phyloP scores from a whole-genome alignment of 2,888 invertebrate genomes.

The Gasteruption jaculator region DNA sequence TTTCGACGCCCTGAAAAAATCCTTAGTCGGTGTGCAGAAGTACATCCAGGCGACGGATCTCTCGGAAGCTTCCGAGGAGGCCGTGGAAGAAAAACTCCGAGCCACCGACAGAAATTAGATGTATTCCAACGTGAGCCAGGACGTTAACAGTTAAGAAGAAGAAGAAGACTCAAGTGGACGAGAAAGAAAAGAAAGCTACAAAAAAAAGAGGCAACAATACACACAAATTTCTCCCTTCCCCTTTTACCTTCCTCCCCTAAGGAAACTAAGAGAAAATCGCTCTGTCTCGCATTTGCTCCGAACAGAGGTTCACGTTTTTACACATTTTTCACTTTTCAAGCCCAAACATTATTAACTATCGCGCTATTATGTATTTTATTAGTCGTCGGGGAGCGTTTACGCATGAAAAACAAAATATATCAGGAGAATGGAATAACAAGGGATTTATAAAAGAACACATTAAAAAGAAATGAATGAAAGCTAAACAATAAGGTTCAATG shows the following conservation, averaged over 20 bases:
- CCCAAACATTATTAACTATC: constrained; percentile 35
- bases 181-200: constrained; percentile 33
- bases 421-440: constrained; percentile 21
- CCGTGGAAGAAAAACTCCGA: constrained; percentile 90
- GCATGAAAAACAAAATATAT: constrained; percentile 31
- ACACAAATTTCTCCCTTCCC: constrained; percentile 39
- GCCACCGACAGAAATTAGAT: constrained; percentile 86
- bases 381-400: constrained; percentile 34
- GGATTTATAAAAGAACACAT: constrained; percentile 28
- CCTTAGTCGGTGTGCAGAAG: constrained; percentile 93
- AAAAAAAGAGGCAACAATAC: constrained; percentile 34
- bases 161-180: constrained; percentile 27
- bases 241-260: no score
- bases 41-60: constrained; percentile 96
- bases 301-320: constrained; percentile 44
- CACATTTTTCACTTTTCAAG: constrained; percentile 46
- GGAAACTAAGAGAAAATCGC: constrained; percentile 32
- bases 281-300: constrained; percentile 36
- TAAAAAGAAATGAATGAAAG: constrained; percentile 30
- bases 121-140: constrained; percentile 34
- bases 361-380: constrained; percentile 40
- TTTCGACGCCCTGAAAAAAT: constrained; percentile 96
- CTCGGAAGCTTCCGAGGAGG: constrained; percentile 89
- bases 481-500: constrained; percentile 21
- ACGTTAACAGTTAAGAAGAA: constrained; percentile 29